Percentiles rank a stretch among this genome's conserved stretches.
These are phyloP conservation scores for Noctua janthina DNA, from an alignment of 2,888 invertebrate genomes.

Conservation along the genomic window DNA sequence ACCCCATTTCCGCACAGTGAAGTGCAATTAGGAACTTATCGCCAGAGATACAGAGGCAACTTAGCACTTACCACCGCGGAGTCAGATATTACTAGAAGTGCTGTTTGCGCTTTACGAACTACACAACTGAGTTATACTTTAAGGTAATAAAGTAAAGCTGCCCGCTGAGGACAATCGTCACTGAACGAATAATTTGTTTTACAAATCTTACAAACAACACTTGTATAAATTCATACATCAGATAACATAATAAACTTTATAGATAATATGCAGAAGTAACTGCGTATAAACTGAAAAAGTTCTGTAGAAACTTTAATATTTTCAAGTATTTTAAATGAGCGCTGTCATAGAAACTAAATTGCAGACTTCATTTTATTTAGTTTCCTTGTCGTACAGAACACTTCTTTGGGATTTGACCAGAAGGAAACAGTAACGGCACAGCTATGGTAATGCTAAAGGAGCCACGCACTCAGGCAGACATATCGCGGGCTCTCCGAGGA, in stretches of 20 bases:
- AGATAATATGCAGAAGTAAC: neutral
- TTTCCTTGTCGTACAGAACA: constrained; percentile 42
- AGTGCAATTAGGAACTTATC: constrained; percentile 87
- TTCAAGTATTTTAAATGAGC: constrained; percentile 21
- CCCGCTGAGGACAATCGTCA: constrained; percentile 42
- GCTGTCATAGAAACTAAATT: constrained; percentile 21
- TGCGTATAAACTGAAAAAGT: neutral
- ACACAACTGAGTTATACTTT: constrained; percentile 53
- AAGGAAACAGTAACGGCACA: constrained; percentile 54
- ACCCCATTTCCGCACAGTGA: constrained; percentile 82
- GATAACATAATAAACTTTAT: neutral
- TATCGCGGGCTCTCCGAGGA: constrained; percentile 64
- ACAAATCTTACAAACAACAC: constrained; percentile 18
- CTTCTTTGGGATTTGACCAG: constrained; percentile 59
- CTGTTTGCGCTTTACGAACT: constrained; percentile 58
- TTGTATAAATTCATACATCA: constrained; percentile 8
- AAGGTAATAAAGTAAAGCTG: constrained; percentile 54
- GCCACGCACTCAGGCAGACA: constrained; percentile 62
- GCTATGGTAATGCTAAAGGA: constrained; percentile 63
- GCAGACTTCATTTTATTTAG: constrained; percentile 43
- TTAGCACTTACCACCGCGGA: constrained; percentile 72
- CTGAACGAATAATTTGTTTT: constrained; percentile 38
- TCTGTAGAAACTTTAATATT: constrained; percentile 9
- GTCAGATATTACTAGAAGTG: constrained; percentile 67
- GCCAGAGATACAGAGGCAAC: constrained; percentile 77